Percentiles rank a stretch among this genome's conserved stretches.
Conservation (phyloP, 2,888 invertebrate genomes). For the Eurytoma californica region DNA sequence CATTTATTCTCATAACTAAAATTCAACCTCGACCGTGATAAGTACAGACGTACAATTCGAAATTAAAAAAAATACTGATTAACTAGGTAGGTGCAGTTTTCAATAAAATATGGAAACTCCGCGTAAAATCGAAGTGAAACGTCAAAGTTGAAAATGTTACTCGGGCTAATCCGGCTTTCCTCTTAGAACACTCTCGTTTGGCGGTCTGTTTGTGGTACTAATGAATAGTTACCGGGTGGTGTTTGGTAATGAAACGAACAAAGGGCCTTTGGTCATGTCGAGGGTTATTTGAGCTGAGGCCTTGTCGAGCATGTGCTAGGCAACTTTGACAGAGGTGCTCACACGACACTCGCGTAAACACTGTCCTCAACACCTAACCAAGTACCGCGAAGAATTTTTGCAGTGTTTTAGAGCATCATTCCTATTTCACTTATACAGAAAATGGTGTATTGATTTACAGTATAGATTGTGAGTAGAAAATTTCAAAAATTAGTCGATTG, state of each 20-base stretch:
- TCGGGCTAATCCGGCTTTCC: slow-evolving; percentile 33
- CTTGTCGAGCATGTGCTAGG: slow-evolving; percentile 51
- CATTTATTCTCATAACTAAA: too few species aligned
- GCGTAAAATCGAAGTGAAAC: not conserved
- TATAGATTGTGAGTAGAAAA: too few species aligned
- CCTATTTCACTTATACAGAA: not conserved
- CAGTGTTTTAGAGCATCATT: not conserved
- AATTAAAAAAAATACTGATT: too few species aligned
- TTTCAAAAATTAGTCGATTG: too few species aligned
- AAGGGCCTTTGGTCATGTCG: slow-evolving; percentile 68
- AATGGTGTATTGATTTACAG: too few species aligned
- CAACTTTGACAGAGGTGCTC: slow-evolving; percentile 58
- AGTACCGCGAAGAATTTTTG: not conserved
- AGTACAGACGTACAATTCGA: too few species aligned
- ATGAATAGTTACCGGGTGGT: slow-evolving; percentile 66
- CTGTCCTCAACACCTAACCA: not conserved
- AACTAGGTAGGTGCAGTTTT: too few species aligned
- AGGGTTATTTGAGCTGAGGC: slow-evolving; percentile 62
- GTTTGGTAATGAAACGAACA: slow-evolving; percentile 69
- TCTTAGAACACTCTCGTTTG: slow-evolving; percentile 17
- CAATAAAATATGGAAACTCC: not conserved
- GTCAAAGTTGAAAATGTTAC: slow-evolving; percentile 5
- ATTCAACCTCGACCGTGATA: too few species aligned
- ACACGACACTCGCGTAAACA: slow-evolving; percentile 18
- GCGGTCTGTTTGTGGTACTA: slow-evolving; percentile 66